Base-by-base conservation (phyloP, 2,797 vertebrate species). In the Cirrhinus mrigala region DNA sequence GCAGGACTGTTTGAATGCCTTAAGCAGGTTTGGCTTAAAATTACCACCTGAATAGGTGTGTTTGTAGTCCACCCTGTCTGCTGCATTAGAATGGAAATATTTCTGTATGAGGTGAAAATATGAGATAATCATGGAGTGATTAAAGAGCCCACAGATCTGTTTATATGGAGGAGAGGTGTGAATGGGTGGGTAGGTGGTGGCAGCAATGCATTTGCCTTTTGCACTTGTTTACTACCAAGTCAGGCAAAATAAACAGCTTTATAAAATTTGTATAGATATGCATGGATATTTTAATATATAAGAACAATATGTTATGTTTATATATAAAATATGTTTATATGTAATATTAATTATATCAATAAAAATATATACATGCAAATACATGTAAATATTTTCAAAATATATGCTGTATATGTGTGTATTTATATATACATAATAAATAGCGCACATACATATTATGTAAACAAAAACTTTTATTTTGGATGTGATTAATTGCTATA, bases 31-130 rank as follows among this genome's bases (percentile, higher is more conserved):
- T 70, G n/a, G 22, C 52, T 84, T 58, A 11, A 22, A 52, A 79
- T 92, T 87, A 82, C 77, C 80, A 81, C 90, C 71, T 46, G 52
- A 83, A 54, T 82, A n/a, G 76, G 54, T 48, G 22, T 90, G 89
- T 92, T 93, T 90, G 75, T 90, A 81, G 83, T 87, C 66, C 48
- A 52, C 77, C 44, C 62, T 52, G 58, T 46, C 37, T 48, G n/a
- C 52, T 86, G 50, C 18, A 88, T 93, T 92, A 87, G 85, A 12
- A 12, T 93, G 90, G 33, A 90, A 94, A 95, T 92, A 58, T 75
- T 33, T 86, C 89, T 89, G 87, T 92, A 91, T 91, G 86, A 1
- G 76, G 22, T 86, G 85, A 85, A 86, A 82, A 66, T 73, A 88
- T 46, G 75, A 82, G 90, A 85, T 69, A 90, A 90, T 29, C 83